Evolutionary conservation across 1,140 invertebrate genomes (phyloP), one percentile per base, ranked within the genome.

Genomic region (Neodiprion fabricii): DNA sequence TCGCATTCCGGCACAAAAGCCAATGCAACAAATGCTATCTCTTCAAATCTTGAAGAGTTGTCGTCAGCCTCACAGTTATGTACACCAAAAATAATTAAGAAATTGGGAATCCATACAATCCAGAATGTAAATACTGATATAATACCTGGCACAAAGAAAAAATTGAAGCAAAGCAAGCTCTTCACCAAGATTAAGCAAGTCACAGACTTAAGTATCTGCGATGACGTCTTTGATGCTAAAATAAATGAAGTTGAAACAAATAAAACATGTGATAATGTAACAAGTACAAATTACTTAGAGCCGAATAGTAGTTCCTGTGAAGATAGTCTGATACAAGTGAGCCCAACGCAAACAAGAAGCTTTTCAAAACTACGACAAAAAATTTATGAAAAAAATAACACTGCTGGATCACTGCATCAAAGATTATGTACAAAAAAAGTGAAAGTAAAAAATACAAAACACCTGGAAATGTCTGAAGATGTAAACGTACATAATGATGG

Each of bases 51-150:
- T 53, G 67, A 79, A 28, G 53, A 72, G 14, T 49, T 5, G 1
- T 7, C n/a, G 28, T 40, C 28, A 40, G 28, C 28, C 28, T 40
- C 28, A 40, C 28, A 40, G 28, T 40, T 40, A 40, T 40, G 28
- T 40, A 40, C 53, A 17, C 53, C 53, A 50, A 79, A 76, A 50
- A 7, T 66, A 9, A 70, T 73, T 72, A 14, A 70, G 12, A 80
- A 81, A 72, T 75, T 84, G 9, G 17, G 68, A 0, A n/a, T 83
- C 8, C 79, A 76, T 72, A 81, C 77, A 74, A 69, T 75, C 3
- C 72, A 79, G 12, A 76, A 76, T 72, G 73, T 79, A 8, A 76
- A 75, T 67, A 77, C 76, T 7, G 81, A 80, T 73, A 10, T 28
- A 48, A 76, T 67, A 66, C 7, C 17, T 14, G 50, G 72, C 1